Base-by-base conservation (phyloP, 2,888 invertebrate genomes). In the Drosophila helvetica region DNA sequence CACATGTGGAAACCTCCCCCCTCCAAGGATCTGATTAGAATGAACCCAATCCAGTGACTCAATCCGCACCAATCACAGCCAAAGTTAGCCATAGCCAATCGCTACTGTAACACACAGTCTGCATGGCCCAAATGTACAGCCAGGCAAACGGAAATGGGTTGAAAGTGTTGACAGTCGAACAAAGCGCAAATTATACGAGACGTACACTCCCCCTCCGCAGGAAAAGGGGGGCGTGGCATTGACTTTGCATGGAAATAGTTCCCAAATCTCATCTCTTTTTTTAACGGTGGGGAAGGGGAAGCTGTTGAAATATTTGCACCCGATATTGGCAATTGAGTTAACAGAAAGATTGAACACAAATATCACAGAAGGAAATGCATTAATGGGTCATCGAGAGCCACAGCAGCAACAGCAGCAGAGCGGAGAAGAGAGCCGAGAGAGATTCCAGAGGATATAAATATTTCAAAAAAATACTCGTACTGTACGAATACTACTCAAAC, bases 111-210 rank as follows among this genome's bases (percentile, higher is more conserved):
- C 17, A 3, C 22, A 47, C 48, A 3, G 25, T 53, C 54, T 30
- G 65, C 65, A n/a, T 33, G 9, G 66, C 69, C 69, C 75, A 80
- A 66, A 79, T 79, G 77, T 77, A 84, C 80, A 75, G 63, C 70
- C 48, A 64, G 5, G 10, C 6, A 9, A 33, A 61, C 75, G 70
- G 73, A 82, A 85, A 83, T 85, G 83, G 83, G 83, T 83, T 85
- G 83, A 85, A 85, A 83, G 83, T 83, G 86, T 83, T 83, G 83
- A 83, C 83, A 85, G 80, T 85, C 78, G 80, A 71, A 80, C 80
- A 85, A 85, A 78, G 78, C 85, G 83, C 75, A 84, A 85, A 85
- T 84, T 84, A 83, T 81, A 83, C 83, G 15, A 38, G 12, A 10
- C 7, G 27, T 27, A 27, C 9, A 72, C 76, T 79, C n/a, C n/a